phyloP scores from a whole-genome alignment of 2,888 invertebrate genomes.

The Charanyca ferruginea region DNA sequence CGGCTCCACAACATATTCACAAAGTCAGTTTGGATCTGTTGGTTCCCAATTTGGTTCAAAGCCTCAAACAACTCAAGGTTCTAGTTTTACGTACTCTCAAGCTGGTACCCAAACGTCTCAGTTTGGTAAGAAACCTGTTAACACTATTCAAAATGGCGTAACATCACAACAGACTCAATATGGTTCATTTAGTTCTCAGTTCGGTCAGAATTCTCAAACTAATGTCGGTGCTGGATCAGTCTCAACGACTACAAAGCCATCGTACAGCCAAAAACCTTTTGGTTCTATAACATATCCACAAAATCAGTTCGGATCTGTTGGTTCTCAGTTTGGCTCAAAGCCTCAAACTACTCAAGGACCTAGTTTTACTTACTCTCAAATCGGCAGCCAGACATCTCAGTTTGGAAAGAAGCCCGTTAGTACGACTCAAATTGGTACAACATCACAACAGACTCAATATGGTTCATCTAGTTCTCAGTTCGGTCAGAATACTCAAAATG shows the following conservation, averaged over 20 bases:
- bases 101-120: constrained; percentile 15
- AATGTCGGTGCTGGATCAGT: background rate
- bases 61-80: constrained; percentile 18
- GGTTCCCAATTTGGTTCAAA: constrained; percentile 21
- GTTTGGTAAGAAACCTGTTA: constrained; percentile 18
- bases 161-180: constrained; percentile 36
- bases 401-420: too few species aligned
- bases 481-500: constrained; percentile 11
- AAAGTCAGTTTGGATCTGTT: constrained; percentile 7
- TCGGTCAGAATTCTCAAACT: constrained; percentile 3
- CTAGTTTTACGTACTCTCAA: constrained; percentile 17
- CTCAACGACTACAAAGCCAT: background rate
- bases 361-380: constrained; percentile 9
- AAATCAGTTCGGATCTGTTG: constrained; percentile 1
- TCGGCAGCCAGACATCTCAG: too few species aligned
- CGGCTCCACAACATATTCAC: constrained; percentile 6
- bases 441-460: constrained; percentile 39
- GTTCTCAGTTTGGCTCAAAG: constrained; percentile 5
- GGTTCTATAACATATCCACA: constrained; percentile 15
- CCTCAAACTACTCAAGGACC: constrained; percentile 11
- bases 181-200: constrained; percentile 2
- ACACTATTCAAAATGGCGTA: constrained; percentile 1
- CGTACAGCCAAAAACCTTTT: constrained; percentile 30
- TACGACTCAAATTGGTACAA: constrained; percentile 1
- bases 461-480: constrained; percentile 2